phyloP scores from a whole-genome alignment of 2,797 vertebrate species.

The Chrysocyon brachyurus region DNA sequence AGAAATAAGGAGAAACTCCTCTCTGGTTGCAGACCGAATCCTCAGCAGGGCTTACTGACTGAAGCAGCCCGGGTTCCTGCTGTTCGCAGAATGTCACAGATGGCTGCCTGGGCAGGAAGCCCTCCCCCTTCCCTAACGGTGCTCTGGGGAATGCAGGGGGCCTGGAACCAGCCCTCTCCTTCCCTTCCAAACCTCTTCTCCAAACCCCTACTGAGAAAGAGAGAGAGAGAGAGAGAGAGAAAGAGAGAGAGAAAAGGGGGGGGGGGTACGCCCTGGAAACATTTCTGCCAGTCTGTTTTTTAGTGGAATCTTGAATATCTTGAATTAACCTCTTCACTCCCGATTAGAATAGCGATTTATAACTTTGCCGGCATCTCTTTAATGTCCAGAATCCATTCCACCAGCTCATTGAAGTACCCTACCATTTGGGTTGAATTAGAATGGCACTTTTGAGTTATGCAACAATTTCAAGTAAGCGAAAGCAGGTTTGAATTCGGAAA shows the following conservation, averaged over 20 bases:
- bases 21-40: conserved; percentile 86
- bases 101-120: conserved; percentile 95
- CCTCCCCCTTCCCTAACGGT: conserved; percentile 95
- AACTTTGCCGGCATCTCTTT: conserved; percentile 87
- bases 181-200: conserved; percentile 94
- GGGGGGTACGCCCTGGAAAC: conserved; percentile 86
- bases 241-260: neutral
- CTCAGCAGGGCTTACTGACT: conserved; percentile 86
- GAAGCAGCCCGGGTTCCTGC: conserved; percentile 90
- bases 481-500: conserved; percentile 88
- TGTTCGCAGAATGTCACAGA: conserved; percentile 91
- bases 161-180: conserved; percentile 94
- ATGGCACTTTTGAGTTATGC: conserved; percentile 87
- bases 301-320: conserved; percentile 89
- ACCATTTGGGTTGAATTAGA: conserved; percentile 89
- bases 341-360: conserved; percentile 88
- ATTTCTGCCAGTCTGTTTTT: conserved; percentile 89
- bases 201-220: conserved; percentile 89
- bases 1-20: conserved; percentile 74
- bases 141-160: conserved; percentile 95
- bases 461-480: conserved; percentile 90
- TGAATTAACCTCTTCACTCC: conserved; percentile 91
- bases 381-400: conserved; percentile 88
- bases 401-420: conserved; percentile 86
- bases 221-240: conserved; percentile 80